Percentiles rank a stretch among this genome's conserved stretches.
Evolutionary conservation across 2,797 vertebrate genomes (phyloP).

Genomic region (Cheracebus regulus): DNA sequence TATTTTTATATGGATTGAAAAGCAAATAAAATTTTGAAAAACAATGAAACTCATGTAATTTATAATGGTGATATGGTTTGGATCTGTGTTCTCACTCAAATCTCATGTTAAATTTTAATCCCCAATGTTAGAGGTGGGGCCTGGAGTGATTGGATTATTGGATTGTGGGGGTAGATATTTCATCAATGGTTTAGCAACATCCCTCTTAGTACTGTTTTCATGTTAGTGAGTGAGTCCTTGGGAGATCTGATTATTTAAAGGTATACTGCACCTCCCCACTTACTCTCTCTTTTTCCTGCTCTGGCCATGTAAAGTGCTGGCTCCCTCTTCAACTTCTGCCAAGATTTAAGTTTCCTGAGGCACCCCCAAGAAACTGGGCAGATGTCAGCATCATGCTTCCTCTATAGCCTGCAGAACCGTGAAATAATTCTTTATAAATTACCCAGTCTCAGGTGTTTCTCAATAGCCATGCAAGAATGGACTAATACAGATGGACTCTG

Average conservation of each 20-base stretch:
- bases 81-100: too few relatives aligned
- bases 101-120: too few relatives aligned
- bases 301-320: background rate
- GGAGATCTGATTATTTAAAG: background rate
- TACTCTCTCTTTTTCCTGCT: background rate
- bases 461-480: background rate
- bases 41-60: slow-evolving; percentile 50
- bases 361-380: background rate
- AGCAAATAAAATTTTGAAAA: slow-evolving; percentile 41
- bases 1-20: slow-evolving; percentile 50
- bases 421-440: background rate
- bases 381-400: background rate
- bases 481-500: background rate
- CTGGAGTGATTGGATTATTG: too few relatives aligned
- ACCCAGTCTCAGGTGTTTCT: background rate
- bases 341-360: background rate
- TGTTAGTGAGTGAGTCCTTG: background rate
- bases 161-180: background rate
- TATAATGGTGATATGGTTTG: background rate
- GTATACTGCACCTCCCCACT: background rate
- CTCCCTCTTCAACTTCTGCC: background rate
- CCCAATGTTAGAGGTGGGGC: too few relatives aligned
- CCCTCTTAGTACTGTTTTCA: background rate
- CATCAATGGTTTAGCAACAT: background rate
- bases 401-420: background rate